Percentiles rank a stretch among this genome's conserved stretches.
These are phyloP conservation scores for Mesitornis unicolor DNA, from an alignment of 2,113 vertebrate genomes.

Conservation along the genomic window DNA sequence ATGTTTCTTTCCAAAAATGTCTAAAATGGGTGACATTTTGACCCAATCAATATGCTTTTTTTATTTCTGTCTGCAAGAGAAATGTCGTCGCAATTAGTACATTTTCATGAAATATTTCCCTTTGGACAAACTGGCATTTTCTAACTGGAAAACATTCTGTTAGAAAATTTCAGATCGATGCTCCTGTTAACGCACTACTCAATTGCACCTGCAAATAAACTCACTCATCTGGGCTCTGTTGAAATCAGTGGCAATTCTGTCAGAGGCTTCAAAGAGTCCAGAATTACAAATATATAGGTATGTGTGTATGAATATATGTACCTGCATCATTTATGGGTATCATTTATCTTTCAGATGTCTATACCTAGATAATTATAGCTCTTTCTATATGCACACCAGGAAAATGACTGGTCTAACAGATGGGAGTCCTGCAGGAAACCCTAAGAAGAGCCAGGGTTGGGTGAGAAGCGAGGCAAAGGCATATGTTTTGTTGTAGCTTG, in stretches of 20 bases:
- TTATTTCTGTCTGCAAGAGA: conserved; percentile 21
- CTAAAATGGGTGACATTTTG: neutral
- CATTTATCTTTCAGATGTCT: conserved; percentile 22
- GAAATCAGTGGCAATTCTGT: neutral
- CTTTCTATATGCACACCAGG: neutral
- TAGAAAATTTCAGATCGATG: neutral
- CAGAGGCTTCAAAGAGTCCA: neutral
- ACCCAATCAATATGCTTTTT: neutral
- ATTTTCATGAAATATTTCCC: conserved; percentile 14
- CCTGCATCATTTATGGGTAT: neutral
- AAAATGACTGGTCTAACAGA: conserved; percentile 56
- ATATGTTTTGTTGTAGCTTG: conserved; percentile 60
- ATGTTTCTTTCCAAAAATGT: neutral
- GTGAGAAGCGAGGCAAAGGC: conserved; percentile 42
- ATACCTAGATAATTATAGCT: conserved; percentile 54
- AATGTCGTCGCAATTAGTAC: conserved; percentile 3
- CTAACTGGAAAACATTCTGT: neutral
- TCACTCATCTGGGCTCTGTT: neutral
- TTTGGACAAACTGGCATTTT: conserved; percentile 30
- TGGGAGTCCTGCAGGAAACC: conserved; percentile 61
- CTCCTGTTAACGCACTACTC: neutral
- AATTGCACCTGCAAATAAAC: neutral
- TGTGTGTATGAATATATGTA: neutral
- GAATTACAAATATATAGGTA: neutral
- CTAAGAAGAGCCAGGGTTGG: conserved; percentile 44